Evolutionary conservation across 2,797 vertebrate species (phyloP).

Genomic region (Hypotaenidia philippensis): DNA sequence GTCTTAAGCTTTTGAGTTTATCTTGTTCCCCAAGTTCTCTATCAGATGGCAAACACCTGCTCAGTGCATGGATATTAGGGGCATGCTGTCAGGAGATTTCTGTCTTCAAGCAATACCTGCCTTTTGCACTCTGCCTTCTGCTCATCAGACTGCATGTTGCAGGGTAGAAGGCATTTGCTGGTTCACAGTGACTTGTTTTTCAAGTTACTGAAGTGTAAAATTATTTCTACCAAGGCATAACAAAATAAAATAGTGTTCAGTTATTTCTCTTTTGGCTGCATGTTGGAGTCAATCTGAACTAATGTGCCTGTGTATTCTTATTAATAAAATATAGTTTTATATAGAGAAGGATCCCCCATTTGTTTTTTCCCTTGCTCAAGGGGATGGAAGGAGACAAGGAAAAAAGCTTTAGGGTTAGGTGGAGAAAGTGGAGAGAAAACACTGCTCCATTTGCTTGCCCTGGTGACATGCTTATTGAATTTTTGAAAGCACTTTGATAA

Average conservation of each 20-base stretch:
- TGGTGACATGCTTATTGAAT: not conserved
- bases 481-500: not conserved
- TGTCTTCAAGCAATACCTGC: not conserved
- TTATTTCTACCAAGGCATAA: not conserved
- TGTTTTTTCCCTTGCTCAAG: not conserved
- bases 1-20: not conserved
- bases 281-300: not conserved
- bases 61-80: not conserved
- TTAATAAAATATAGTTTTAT: not conserved
- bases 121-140: not conserved
- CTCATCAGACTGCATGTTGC: not conserved
- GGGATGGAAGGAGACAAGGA: not conserved
- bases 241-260: not conserved
- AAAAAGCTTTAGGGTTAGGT: not conserved
- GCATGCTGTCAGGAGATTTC: not conserved
- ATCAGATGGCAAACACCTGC: not conserved
- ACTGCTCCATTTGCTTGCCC: not conserved
- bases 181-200: not conserved
- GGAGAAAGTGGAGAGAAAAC: not conserved
- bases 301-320: accelerated
- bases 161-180: not conserved
- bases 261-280: not conserved
- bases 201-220: constrained; percentile 3
- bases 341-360: not conserved
- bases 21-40: not conserved